Evolutionary conservation across 2,113 vertebrate genomes (phyloP).

Genomic region (Solea senegalensis): DNA sequence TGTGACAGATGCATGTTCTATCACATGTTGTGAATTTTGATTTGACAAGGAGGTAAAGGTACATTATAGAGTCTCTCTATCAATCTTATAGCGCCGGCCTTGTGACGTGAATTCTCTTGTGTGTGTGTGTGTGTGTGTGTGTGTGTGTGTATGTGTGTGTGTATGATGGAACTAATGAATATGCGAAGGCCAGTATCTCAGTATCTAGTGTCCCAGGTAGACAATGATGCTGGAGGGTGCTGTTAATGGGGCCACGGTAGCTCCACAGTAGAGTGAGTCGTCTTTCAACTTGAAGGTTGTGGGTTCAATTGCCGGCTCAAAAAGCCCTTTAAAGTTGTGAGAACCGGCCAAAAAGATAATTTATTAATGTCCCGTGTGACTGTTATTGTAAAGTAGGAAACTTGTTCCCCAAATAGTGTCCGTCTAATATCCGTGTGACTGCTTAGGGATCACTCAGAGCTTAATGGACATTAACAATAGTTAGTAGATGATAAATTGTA

Average conservation of each 20-base stretch:
- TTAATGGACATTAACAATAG: too few relatives aligned
- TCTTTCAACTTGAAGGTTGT: too few relatives aligned
- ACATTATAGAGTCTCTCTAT: constrained; percentile 8
- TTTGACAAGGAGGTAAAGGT: neutral
- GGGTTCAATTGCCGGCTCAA: too few relatives aligned
- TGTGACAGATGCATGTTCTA: constrained; percentile 1
- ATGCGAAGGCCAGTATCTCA: neutral
- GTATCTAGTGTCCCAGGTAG: constrained; percentile 24
- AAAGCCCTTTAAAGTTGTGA: too few relatives aligned
- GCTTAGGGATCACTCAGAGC: too few relatives aligned
- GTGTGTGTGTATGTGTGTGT: constrained; percentile 11
- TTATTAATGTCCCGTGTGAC: too few relatives aligned
- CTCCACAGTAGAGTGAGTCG: too few relatives aligned
- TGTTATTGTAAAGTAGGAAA: too few relatives aligned
- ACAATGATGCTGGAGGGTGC: constrained; percentile 1
- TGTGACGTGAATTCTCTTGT: constrained; percentile 9
- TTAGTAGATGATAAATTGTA: too few relatives aligned
- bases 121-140: constrained; percentile 8
- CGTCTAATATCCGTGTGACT: too few relatives aligned
- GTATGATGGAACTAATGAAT: constrained; percentile 18
- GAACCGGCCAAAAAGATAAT: too few relatives aligned
- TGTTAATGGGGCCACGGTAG: constrained; percentile 22
- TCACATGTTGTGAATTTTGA: constrained; percentile 2
- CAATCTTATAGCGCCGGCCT: constrained; percentile 17
- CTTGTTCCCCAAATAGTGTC: too few relatives aligned